Evolutionary conservation across 2,888 invertebrate species (phyloP), one percentile per base, ranked within the genome.

Genomic region (Melanostoma mellinum): DNA sequence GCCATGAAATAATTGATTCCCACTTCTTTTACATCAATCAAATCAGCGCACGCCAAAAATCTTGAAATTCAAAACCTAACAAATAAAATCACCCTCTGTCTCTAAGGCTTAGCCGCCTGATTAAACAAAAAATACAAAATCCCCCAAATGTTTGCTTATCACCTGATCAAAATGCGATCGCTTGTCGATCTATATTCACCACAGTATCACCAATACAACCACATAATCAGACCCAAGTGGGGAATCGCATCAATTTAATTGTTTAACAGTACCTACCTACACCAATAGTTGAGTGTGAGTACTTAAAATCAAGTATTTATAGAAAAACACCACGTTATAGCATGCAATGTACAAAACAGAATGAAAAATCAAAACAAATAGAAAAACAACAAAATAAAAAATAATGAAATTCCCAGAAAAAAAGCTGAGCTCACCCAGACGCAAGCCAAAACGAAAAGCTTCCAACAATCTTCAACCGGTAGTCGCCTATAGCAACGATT

Each of bases 401-500:
- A 53, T 42, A 56, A 36, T 63, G 56, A 10, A 56, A 50, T 63
- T 46, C 36, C 44, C 35, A 53, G 65, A 60, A 75, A 68, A 68
- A 56, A 61, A 63, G 42, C 72, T 79, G 42, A 79, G 52, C 60
- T 79, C 67, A 79, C 78, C 35, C 9, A 65, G 8, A 9, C 38
- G 61, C 46, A 30, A 35, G 36, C 35, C 36, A 42, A 53, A 42
- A 72, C 9, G 68, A 79, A 82, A 78, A 82, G 82, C 82, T 82
- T 73, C 4, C 44, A 53, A 30, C 50, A 55, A 52, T 74, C 35
- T 65, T 36, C 33, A 32, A 35, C 48, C 50, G 48, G 10, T 48
- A 69, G 32, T 48, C 42, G 58, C 9, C 38, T 38, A 63, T 38
- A 32, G 20, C n/a, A 50, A 53, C 40, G 50, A 9, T 30, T 40